Conservation (phyloP, 1,140 invertebrate genomes). For the Caenorhabditis tropicalis region DNA sequence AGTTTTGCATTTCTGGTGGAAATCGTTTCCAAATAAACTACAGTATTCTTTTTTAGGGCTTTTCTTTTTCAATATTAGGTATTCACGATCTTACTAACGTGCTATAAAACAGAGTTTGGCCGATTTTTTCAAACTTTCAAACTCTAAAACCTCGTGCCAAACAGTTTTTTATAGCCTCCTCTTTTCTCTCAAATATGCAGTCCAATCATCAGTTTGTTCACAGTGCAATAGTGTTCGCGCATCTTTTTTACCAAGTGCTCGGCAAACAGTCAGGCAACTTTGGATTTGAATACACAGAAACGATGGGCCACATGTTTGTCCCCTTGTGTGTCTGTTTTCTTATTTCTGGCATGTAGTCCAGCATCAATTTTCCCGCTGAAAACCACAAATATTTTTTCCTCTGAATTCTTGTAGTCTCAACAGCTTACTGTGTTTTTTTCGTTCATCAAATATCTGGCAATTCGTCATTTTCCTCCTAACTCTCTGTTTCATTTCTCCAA, state of each 20-base stretch:
- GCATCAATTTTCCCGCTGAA: too few relatives aligned
- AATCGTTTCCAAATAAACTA: background rate
- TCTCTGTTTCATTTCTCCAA: background rate
- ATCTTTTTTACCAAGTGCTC: slow-evolving; percentile 40
- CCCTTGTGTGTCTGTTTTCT: background rate
- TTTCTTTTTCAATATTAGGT: too few relatives aligned
- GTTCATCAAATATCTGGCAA: background rate
- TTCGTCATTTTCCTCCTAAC: background rate
- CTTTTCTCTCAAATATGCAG: background rate
- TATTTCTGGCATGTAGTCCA: slow-evolving; percentile 15
- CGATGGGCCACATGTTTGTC: background rate
- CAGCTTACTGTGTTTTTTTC: background rate
- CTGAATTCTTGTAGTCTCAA: background rate
- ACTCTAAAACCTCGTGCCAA: too few relatives aligned
- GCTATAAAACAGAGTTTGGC: too few relatives aligned
- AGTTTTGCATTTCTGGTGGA: background rate
- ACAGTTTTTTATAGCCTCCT: background rate
- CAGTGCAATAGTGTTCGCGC: slow-evolving; percentile 33
- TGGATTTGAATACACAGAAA: slow-evolving; percentile 33
- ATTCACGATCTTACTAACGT: too few relatives aligned
- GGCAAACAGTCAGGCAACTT: slow-evolving; percentile 21
- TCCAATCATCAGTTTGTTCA: slow-evolving; percentile 26
- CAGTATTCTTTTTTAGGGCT: too few relatives aligned
- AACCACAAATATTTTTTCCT: background rate
- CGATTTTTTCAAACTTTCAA: too few relatives aligned